Evolutionary conservation across 2,888 invertebrate species (phyloP).

Genomic region (Mermis nigrescens): DNA sequence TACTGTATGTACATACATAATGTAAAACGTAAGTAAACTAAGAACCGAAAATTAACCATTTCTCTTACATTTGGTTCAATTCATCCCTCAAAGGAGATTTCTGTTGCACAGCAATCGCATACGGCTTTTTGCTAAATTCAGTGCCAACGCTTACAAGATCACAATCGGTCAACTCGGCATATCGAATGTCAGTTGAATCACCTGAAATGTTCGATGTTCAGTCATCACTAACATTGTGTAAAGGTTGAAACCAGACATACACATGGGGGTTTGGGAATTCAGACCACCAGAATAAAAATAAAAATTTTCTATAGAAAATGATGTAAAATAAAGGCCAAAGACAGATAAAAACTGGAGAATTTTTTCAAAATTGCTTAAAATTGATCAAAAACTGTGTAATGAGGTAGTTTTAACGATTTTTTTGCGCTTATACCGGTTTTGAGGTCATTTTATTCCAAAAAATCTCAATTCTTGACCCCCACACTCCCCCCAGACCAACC

Average conservation of each 20-base stretch:
- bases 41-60: too few species aligned
- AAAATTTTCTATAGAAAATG: neutral
- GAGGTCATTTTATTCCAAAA: too few species aligned
- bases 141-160: constrained; percentile 80
- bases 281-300: neutral
- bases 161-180: constrained; percentile 58
- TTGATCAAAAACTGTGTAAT: too few species aligned
- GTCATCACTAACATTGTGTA: neutral
- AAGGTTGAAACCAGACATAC: too few species aligned
- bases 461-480: too few species aligned
- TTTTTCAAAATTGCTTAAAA: too few species aligned
- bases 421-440: neutral
- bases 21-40: neutral
- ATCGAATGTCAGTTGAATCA: constrained; percentile 77
- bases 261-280: neutral
- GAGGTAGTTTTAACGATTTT: too few species aligned
- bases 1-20: neutral
- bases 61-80: constrained; percentile 73
- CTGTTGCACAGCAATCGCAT: constrained; percentile 87
- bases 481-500: too few species aligned
- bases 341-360: too few species aligned
- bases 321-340: too few species aligned
- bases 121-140: constrained; percentile 88
- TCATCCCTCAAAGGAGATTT: constrained; percentile 80
- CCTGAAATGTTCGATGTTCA: constrained; percentile 36